These are phyloP conservation scores for Seira sanloemensis DNA, from an alignment of 2,888 invertebrate genomes.

Conservation along the genomic window DNA sequence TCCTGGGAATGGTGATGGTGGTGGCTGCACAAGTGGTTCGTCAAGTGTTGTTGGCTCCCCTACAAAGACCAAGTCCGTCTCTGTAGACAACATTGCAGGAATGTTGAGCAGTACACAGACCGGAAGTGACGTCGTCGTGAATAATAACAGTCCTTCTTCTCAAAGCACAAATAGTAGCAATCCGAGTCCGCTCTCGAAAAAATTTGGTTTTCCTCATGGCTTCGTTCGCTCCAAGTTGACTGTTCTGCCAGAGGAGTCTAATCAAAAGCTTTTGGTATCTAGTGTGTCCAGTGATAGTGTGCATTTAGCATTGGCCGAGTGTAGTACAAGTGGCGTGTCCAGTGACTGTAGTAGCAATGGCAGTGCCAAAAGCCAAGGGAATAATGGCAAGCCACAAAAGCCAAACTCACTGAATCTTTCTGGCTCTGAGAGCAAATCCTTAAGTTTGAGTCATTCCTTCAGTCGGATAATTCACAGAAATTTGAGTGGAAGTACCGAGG, in stretches of 20 bases:
- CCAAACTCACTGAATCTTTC: conserved; percentile 10
- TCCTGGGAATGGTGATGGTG: conserved; percentile 27
- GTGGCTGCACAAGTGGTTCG: conserved; percentile 36
- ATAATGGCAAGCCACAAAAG: not conserved
- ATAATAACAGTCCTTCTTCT: not conserved
- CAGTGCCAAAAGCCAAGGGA: conserved; percentile 13
- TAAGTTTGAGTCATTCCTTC: conserved; percentile 50
- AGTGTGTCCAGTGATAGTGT: conserved; percentile 70
- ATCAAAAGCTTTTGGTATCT: conserved; percentile 63
- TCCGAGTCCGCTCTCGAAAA: conserved; percentile 75
- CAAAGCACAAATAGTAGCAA: conserved; percentile 40
- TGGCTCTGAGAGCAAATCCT: conserved; percentile 18
- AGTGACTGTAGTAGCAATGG: conserved; percentile 47
- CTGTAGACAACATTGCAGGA: conserved; percentile 83
- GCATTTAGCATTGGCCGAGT: conserved; percentile 61
- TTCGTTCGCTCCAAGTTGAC: conserved; percentile 86
- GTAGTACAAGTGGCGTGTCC: conserved; percentile 35
- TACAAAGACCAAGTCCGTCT: conserved; percentile 80
- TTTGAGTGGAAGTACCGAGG: conserved; percentile 8
- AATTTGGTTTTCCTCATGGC: conserved; percentile 83
- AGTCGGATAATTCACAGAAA: conserved; percentile 25
- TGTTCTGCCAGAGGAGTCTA: conserved; percentile 84
- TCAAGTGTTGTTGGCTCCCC: conserved; percentile 71
- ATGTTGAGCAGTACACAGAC: conserved; percentile 45
- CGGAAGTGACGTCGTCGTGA: conserved; percentile 63